Evolutionary conservation across 1,140 invertebrate species (phyloP), one percentile per base, ranked within the genome.

Genomic region (Coenobita brevimanus): DNA sequence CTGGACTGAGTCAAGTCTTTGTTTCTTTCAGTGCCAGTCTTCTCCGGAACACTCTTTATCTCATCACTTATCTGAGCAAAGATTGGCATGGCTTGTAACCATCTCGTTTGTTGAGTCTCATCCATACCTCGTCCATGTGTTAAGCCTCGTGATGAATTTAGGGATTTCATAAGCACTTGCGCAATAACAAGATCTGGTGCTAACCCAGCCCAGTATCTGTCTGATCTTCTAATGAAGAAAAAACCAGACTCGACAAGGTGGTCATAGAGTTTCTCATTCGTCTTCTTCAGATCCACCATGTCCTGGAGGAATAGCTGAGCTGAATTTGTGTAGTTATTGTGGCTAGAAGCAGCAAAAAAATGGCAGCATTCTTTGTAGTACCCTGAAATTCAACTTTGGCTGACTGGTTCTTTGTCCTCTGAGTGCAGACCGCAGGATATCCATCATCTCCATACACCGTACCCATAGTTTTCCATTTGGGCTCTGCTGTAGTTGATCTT

Each of bases 251-350:
- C 73, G 43, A 41, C 24, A 46, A 76, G 73, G 13, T 76, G 73
- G 73, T 27, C 73, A 76, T 43, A 76, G 73, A 76, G 73, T 76
- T 43, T 76, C 13, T 76, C 73, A 76, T 76, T 76, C 38, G 41
- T 76, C 41, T 76, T 76, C 33, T 76, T 38, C 41, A 76, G 73
- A 76, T 76, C 73, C 73, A 46, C 73, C 73, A 43, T 76, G 73
- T 76, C 73, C 24, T 41, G 73, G 73, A 76, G 73, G 73, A 76
- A 76, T 76, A 76, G 36, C 38, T 76, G 73, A 41, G 73, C 73
- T 76, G 73, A 76, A 41, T 76, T 76, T 76, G 73, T 76, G n/a
- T 76, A 76, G 73, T 76, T 76, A 46, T 76, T 76, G 36, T 76
- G 73, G 4, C 73, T 41, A 76, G 73, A 76, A 76, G 36, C 73